Evolutionary conservation across 2,113 vertebrate species (phyloP).

Genomic region (Todiramphus chloris): DNA sequence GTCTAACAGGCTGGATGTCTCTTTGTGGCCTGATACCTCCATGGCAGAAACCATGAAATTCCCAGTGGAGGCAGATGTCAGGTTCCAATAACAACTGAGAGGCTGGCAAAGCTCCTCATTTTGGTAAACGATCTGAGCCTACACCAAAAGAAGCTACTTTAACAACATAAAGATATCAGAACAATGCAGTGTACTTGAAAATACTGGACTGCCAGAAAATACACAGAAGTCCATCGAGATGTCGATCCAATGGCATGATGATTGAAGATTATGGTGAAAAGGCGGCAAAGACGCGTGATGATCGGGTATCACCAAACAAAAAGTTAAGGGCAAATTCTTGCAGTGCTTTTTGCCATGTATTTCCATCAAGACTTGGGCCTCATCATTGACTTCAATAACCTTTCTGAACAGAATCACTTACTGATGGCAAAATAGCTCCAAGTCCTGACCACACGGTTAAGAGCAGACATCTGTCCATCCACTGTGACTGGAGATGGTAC

Average conservation of each 20-base stretch:
- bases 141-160: background rate
- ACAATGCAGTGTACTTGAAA: background rate
- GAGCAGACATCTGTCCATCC: background rate
- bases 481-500: background rate
- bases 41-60: background rate
- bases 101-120: background rate
- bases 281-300: background rate
- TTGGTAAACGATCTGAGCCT: background rate
- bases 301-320: background rate
- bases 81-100: background rate
- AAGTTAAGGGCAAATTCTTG: background rate
- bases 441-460: background rate
- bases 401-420: background rate
- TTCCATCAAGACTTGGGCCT: background rate
- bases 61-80: background rate
- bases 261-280: background rate
- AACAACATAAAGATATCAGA: background rate
- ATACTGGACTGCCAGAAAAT: background rate
- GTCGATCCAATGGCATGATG: background rate
- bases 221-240: background rate
- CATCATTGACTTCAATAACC: background rate
- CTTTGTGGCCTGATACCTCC: background rate
- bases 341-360: background rate
- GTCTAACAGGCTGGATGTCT: background rate
- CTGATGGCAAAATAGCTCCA: background rate